phyloP scores from a whole-genome alignment of 2,888 invertebrate species.

The Epistrophe grossulariae region DNA sequence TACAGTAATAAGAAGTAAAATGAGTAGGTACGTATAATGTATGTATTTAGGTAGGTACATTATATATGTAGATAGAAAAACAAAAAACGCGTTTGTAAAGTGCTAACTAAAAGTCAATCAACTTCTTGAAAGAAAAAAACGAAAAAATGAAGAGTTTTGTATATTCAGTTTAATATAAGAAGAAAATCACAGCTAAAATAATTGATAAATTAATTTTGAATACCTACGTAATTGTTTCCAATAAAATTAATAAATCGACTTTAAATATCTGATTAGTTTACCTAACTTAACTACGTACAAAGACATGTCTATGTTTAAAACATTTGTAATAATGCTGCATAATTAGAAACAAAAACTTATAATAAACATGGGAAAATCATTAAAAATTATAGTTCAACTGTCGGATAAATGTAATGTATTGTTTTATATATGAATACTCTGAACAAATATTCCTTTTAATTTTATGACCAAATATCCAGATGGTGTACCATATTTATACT shows the following conservation, averaged over 20 bases:
- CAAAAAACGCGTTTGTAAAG: conserved; percentile 22
- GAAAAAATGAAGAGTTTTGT: background rate
- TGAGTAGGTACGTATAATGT: background rate
- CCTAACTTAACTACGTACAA: no score
- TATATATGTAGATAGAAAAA: background rate
- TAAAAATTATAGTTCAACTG: background rate
- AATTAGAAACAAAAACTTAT: background rate
- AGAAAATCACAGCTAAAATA: background rate
- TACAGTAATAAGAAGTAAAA: conserved; percentile 48
- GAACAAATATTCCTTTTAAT: background rate
- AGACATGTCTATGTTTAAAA: background rate
- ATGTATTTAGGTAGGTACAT: background rate
- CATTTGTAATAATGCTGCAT: background rate
- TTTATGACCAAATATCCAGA: conserved; percentile 9
- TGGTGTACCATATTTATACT: background rate
- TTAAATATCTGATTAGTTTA: no score
- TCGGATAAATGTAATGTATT: background rate
- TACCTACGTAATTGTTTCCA: no score
- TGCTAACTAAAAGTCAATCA: conserved; percentile 66
- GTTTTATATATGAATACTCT: background rate
- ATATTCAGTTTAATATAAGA: background rate
- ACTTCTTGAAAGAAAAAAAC: conserved; percentile 32
- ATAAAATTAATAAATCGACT: no score
- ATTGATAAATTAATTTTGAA: no score
- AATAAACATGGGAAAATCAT: background rate